A percentile compares a stretch with the other conserved stretches of the same genome.
phyloP scores from a whole-genome alignment of 2,113 vertebrate genomes.

The Larimichthys crocea region DNA sequence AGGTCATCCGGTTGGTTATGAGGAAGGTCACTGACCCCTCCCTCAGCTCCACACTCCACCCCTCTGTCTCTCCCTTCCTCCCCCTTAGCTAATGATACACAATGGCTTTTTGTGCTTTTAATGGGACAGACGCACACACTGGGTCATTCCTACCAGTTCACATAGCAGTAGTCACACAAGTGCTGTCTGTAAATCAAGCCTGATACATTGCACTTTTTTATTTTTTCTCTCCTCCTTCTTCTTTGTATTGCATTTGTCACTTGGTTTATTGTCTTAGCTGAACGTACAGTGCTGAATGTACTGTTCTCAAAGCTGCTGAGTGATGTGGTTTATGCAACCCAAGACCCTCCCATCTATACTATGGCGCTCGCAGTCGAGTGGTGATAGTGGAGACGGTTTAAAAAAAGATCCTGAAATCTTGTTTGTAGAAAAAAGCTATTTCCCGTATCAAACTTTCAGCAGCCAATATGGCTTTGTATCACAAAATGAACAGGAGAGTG shows the following conservation, averaged over 20 bases:
- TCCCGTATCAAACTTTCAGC: not conserved
- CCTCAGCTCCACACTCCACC: slow-evolving; percentile 51
- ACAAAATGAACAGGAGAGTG: not conserved
- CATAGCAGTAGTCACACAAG: slow-evolving; percentile 41
- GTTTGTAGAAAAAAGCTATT: not conserved
- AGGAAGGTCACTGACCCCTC: slow-evolving; percentile 71
- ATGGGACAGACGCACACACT: slow-evolving; percentile 57
- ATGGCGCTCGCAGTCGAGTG: not conserved
- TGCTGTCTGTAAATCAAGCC: slow-evolving; percentile 49
- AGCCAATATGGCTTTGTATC: not conserved
- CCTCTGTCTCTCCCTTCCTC: slow-evolving; percentile 40
- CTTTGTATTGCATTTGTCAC: slow-evolving; percentile 3
- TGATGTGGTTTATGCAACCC: not conserved
- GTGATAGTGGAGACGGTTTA: not conserved
- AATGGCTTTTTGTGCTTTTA: slow-evolving; percentile 76
- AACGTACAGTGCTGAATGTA: not conserved
- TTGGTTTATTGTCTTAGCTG: slow-evolving; percentile 19
- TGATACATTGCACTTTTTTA: slow-evolving; percentile 17
- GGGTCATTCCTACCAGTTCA: slow-evolving; percentile 55
- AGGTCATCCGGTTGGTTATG: slow-evolving; percentile 79
- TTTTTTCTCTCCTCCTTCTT: not conserved
- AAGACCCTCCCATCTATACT: not conserved
- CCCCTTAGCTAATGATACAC: slow-evolving; percentile 66
- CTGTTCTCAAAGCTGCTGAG: slow-evolving; percentile 1
- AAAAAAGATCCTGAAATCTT: not conserved